Conservation (phyloP, 2,113 vertebrate species). For the Vidua macroura region DNA sequence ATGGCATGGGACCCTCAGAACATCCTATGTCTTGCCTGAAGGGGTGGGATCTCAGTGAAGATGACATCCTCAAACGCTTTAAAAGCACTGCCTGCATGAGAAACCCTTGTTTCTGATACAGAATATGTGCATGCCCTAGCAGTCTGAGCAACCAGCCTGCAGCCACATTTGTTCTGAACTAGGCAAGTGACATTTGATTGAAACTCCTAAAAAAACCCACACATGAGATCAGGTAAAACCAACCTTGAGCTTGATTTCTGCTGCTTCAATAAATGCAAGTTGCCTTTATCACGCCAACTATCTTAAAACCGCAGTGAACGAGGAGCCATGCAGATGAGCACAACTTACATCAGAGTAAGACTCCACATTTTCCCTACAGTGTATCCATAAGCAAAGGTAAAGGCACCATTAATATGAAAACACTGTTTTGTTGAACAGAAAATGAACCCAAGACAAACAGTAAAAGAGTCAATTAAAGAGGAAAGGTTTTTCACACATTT, state of each 20-base stretch:
- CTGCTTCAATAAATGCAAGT: background rate
- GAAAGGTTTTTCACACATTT: background rate
- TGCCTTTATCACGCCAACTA: background rate
- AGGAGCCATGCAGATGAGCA: background rate
- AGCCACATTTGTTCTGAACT: background rate
- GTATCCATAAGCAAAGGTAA: background rate
- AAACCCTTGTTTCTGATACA: background rate
- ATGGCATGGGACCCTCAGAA: background rate
- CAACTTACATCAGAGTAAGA: background rate
- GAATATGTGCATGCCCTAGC: background rate
- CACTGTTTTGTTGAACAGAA: background rate
- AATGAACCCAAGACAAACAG: background rate
- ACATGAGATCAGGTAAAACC: background rate
- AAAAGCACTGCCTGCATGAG: background rate
- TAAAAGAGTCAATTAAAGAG: background rate
- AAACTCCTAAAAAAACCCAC: background rate
- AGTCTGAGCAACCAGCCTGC: background rate
- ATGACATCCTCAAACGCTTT: background rate
- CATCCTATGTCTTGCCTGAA: background rate
- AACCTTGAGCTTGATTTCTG: background rate
- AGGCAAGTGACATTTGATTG: background rate
- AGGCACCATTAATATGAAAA: background rate
- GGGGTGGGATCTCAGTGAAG: background rate
- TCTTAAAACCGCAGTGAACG: background rate
- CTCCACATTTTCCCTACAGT: too few relatives aligned